Evolutionary conservation across 2,113 vertebrate genomes (phyloP).

Genomic region (Marmota flaviventris): DNA sequence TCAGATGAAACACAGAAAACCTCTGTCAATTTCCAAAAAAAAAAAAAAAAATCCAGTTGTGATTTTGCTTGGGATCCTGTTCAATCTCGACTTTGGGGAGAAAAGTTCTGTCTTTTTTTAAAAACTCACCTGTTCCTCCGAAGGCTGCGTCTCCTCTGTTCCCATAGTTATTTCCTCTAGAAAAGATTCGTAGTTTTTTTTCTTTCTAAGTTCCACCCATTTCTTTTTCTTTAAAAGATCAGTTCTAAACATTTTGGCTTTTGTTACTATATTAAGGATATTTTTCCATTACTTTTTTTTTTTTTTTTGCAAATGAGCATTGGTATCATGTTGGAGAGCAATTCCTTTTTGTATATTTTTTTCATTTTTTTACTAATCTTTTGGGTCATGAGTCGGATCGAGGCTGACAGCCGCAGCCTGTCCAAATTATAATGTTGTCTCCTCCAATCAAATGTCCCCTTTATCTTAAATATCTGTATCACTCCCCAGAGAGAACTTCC

Average conservation of each 20-base stretch:
- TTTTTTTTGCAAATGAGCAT: slow-evolving; percentile 67
- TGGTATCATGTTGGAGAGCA: slow-evolving; percentile 46
- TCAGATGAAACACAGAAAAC: slow-evolving; percentile 19
- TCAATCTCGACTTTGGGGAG: not conserved
- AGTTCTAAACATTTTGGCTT: slow-evolving; percentile 48
- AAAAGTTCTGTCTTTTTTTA: not conserved
- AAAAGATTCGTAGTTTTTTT: not conserved
- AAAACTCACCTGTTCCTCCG: not conserved
- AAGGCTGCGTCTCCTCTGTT: not conserved
- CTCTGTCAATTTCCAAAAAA: not conserved
- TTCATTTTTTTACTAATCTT: not conserved
- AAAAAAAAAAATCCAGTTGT: not conserved
- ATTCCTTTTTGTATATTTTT: slow-evolving; percentile 57
- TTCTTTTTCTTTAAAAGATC: slow-evolving; percentile 29
- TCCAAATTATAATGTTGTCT: not conserved
- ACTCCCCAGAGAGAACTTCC: not conserved
- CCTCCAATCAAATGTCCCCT: not conserved
- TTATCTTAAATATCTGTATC: not conserved
- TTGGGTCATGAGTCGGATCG: not conserved
- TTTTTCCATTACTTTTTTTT: slow-evolving; percentile 50
- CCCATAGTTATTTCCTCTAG: not conserved
- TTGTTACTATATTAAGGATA: slow-evolving; percentile 56
- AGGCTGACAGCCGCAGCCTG: not conserved
- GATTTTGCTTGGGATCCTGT: not conserved
- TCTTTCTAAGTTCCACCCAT: not conserved